A percentile compares a stretch with the other conserved stretches of the same genome.
phyloP scores from a whole-genome alignment of 2,113 vertebrate species.

The Hiodon alosoides region DNA sequence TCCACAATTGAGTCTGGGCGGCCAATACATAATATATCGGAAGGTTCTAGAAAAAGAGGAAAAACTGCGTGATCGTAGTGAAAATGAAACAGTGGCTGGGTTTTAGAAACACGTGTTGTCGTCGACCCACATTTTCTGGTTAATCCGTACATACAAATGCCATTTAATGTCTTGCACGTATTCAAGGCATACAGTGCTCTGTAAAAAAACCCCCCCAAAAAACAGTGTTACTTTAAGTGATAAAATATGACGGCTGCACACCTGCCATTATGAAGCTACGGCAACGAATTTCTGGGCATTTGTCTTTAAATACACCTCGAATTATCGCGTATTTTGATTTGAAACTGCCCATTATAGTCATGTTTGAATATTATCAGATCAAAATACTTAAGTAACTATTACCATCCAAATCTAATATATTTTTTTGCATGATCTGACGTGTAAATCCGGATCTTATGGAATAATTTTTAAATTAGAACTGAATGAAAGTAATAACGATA shows the following conservation, averaged over 20 bases:
- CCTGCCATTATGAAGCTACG: background rate
- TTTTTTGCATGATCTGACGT: too few relatives aligned
- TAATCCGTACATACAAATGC: background rate
- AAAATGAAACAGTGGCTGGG: slow-evolving; percentile 13
- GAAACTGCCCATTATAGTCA: background rate
- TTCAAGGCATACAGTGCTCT: too few relatives aligned
- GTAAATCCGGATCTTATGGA: too few relatives aligned
- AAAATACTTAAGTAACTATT: background rate
- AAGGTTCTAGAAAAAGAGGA: slow-evolving; percentile 15
- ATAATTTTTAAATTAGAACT: background rate
- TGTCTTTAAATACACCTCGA: background rate
- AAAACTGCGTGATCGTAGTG: background rate
- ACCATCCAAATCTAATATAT: background rate
- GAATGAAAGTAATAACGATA: background rate
- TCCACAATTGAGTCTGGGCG: background rate
- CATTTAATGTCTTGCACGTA: background rate
- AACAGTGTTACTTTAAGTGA: background rate
- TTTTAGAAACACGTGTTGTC: slow-evolving; percentile 13
- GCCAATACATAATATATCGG: background rate
- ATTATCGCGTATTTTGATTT: too few relatives aligned
- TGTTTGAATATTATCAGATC: background rate
- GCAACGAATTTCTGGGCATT: background rate
- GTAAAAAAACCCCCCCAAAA: background rate
- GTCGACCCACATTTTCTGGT: background rate
- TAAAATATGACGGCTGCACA: slow-evolving; percentile 3